Conservation (phyloP, 2,888 invertebrate species). For the Gerris lacustris region DNA sequence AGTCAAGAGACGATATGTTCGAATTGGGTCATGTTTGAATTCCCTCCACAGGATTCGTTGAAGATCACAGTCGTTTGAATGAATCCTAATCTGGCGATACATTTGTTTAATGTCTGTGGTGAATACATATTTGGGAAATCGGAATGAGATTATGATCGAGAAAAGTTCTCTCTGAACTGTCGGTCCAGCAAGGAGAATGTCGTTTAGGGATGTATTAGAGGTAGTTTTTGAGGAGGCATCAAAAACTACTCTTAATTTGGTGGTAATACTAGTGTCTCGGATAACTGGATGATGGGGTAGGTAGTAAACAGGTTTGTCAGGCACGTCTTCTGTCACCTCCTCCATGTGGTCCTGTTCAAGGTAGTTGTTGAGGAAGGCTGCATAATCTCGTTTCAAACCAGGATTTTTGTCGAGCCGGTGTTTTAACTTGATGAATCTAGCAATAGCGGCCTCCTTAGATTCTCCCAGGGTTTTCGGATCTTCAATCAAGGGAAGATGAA, state of each 20-base stretch:
- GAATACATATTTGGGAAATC: neutral
- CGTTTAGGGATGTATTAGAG: slow-evolving; percentile 23
- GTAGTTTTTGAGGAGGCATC: slow-evolving; percentile 27
- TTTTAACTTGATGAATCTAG: slow-evolving; percentile 17
- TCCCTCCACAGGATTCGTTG: neutral
- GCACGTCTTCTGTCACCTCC: slow-evolving; percentile 10
- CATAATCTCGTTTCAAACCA: slow-evolving; percentile 17
- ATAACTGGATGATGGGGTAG: slow-evolving; percentile 33
- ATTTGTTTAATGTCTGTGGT: neutral
- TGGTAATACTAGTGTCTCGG: slow-evolving; percentile 28
- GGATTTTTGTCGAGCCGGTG: slow-evolving; percentile 10
- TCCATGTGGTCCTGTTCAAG: slow-evolving; percentile 27
- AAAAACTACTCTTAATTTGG: too few species aligned
- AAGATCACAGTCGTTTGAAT: neutral
- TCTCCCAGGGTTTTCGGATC: slow-evolving; percentile 16
- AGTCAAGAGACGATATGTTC: slow-evolving; percentile 14
- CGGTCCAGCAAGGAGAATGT: slow-evolving; percentile 17
- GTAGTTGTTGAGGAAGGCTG: slow-evolving; percentile 21
- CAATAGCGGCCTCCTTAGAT: slow-evolving; percentile 17
- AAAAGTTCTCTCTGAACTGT: slow-evolving; percentile 10
- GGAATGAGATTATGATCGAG: neutral
- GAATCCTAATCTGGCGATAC: neutral
- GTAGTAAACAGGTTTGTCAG: slow-evolving; percentile 26
- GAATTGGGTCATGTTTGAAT: neutral
- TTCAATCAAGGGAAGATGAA: slow-evolving; percentile 20